These are phyloP conservation scores for Lochmaea capreae DNA, from an alignment of 2,888 invertebrate species.

Conservation along the genomic window DNA sequence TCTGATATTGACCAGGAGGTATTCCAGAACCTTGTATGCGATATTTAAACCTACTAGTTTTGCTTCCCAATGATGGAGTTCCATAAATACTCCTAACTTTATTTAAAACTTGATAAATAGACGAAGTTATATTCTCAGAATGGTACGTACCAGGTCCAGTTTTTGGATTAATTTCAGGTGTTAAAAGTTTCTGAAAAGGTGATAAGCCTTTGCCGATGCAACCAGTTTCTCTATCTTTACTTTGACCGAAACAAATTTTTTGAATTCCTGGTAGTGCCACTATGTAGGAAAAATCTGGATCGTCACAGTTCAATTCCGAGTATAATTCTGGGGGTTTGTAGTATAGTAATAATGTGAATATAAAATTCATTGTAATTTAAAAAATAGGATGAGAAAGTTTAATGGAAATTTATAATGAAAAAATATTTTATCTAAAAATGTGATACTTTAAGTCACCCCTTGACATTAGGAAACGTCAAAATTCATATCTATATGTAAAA, in stretches of 20 bases:
- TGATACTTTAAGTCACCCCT: too few relatives aligned
- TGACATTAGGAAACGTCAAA: too few relatives aligned
- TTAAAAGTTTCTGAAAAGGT: constrained; percentile 54
- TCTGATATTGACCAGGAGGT: constrained; percentile 51
- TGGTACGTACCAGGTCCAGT: constrained; percentile 54
- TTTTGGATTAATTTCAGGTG: constrained; percentile 47
- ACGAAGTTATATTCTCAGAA: constrained; percentile 51
- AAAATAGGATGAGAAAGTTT: neutral
- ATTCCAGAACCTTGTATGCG: constrained; percentile 57
- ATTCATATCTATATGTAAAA: too few relatives aligned
- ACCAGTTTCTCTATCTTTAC: constrained; percentile 51
- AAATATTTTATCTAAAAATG: too few relatives aligned
- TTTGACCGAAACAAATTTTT: constrained; percentile 59
- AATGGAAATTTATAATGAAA: neutral
- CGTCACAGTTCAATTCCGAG: constrained; percentile 29
- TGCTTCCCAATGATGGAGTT: constrained; percentile 55
- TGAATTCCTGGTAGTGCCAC: constrained; percentile 55
- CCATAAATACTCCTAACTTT: constrained; percentile 58
- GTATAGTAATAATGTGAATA: neutral
- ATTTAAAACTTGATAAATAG: constrained; percentile 50
- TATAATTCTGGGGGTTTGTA: neutral
- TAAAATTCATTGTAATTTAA: neutral
- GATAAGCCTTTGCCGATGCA: constrained; percentile 56
- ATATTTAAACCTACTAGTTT: constrained; percentile 51
- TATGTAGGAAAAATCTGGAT: constrained; percentile 57